Percentiles rank a stretch among this genome's conserved stretches.
These are phyloP conservation scores for Callosobruchus maculatus DNA, from an alignment of 2,888 invertebrate genomes.

Conservation along the genomic window DNA sequence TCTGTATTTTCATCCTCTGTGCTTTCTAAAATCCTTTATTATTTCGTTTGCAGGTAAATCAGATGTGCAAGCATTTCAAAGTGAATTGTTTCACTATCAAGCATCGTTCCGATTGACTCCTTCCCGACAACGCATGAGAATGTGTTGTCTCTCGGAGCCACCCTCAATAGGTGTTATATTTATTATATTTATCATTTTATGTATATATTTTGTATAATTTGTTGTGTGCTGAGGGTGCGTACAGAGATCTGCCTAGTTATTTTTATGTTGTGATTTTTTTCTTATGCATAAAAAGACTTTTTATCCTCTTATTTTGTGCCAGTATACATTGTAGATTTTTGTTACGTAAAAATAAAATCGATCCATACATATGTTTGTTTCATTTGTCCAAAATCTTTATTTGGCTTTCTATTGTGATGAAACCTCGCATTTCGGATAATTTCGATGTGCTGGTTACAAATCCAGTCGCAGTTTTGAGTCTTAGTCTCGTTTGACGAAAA, in stretches of 20 bases:
- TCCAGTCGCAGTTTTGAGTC: too few relatives aligned
- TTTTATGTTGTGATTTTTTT: neutral
- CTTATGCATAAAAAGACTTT: neutral
- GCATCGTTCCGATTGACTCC: slow-evolving; percentile 44
- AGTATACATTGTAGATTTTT: neutral
- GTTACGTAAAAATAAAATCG: neutral
- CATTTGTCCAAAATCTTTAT: too few relatives aligned
- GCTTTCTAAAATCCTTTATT: neutral
- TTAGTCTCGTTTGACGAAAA: too few relatives aligned
- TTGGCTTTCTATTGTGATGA: too few relatives aligned
- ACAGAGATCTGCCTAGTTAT: neutral
- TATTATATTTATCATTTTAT: neutral
- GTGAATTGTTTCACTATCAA: slow-evolving; percentile 76
- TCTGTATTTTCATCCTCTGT: too few relatives aligned
- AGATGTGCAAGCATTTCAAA: slow-evolving; percentile 92
- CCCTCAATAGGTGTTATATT: neutral
- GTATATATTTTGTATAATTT: neutral
- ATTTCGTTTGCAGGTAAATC: slow-evolving; percentile 68
- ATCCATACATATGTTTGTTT: neutral
- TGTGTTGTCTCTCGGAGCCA: slow-evolving; percentile 45
- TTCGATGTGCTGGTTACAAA: too few relatives aligned
- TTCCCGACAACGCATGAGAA: slow-evolving; percentile 50
- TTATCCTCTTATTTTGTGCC: neutral
- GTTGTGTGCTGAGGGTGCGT: neutral
- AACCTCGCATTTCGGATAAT: too few relatives aligned